Evolutionary conservation across 1,140 invertebrate genomes (phyloP), one percentile per base, ranked within the genome.

Genomic region (Zaprionus capensis): DNA sequence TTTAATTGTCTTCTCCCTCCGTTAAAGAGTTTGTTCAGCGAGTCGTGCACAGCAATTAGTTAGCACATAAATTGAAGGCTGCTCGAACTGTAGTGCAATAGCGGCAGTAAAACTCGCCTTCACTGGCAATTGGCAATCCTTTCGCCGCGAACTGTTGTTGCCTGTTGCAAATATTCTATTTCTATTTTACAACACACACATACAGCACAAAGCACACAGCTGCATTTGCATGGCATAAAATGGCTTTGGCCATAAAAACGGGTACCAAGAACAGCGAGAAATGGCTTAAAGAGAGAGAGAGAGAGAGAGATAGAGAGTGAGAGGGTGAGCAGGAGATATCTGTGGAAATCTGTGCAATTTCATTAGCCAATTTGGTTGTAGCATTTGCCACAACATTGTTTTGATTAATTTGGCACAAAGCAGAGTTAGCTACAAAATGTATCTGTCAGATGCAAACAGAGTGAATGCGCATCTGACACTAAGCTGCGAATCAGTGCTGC

Each of bases 201-300:
- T 67, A 81, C 61, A 63, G 9, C 4, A 68, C 71, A 81, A 62
- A 58, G 36, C 14, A 38, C 31, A 64, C 81, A 71, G 65, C 36
- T 82, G 83, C 71, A 86, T 80, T 86, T 87, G 80, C 82, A 87
- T 86, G 82, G 82, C 80, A 86, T 88, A 87, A 86, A 86, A 88
- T 76, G 80, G 63, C 74, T 80, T 80, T 88, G 84, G 84, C 80
- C 73, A 86, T 86, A 86, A 86, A 88, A 88, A 81, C 58, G 70
- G 53, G 62, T 31, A 20, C 41, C 55, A 63, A 17, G 22, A 56
- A 62, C 24, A 53, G 69, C 82, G 81, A 76, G 61, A 63, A 62
- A 41, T 66, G 66, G 67, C 81, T 64, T 49, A 64, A 44, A 51
- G 28, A 26, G 55, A 20, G 56, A 26, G 31, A 22, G 17, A 26